Conservation (phyloP, 1,140 invertebrate genomes). For the Plodia interpunctella region DNA sequence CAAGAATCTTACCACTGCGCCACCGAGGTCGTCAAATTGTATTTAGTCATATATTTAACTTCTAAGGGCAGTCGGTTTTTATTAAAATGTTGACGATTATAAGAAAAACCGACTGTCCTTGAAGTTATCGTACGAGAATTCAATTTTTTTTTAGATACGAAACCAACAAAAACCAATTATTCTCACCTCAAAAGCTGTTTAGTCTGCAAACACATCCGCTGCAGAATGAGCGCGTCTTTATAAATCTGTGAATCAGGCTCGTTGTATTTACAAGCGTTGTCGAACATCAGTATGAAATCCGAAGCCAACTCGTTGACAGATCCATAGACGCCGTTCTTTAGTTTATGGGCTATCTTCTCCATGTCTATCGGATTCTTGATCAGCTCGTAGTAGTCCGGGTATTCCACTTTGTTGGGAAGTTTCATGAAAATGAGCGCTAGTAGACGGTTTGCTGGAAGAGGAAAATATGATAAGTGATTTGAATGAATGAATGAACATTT, state of each 20-base stretch:
- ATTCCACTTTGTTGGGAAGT: slow-evolving; percentile 94
- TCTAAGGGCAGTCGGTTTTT: no score
- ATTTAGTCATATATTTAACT: no score
- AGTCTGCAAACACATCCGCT: slow-evolving; percentile 94
- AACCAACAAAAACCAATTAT: no score
- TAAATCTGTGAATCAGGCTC: slow-evolving; percentile 99
- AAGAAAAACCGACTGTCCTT: no score
- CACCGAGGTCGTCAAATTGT: no score
- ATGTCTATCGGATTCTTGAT: slow-evolving; percentile 99
- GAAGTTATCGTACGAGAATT: no score
- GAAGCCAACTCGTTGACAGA: slow-evolving; percentile 92
- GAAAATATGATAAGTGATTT: slow-evolving; percentile 17
- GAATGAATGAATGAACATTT: no score
- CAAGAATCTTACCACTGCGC: no score
- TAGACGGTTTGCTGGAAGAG: slow-evolving; percentile 79
- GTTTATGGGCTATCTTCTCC: slow-evolving; percentile 94
- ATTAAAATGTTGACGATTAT: no score
- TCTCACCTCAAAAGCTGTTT: slow-evolving; percentile 86
- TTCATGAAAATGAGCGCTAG: slow-evolving; percentile 96
- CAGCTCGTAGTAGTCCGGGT: slow-evolving; percentile 98
- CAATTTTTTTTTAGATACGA: no score
- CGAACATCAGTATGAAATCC: slow-evolving; percentile 98
- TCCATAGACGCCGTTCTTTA: slow-evolving; percentile 88
- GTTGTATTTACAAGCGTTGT: slow-evolving; percentile 99
- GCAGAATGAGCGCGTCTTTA: slow-evolving; percentile 96